Percentiles rank a stretch among this genome's conserved stretches.
Evolutionary conservation across 2,888 invertebrate genomes (phyloP).

Genomic region (Dryococelus australis): DNA sequence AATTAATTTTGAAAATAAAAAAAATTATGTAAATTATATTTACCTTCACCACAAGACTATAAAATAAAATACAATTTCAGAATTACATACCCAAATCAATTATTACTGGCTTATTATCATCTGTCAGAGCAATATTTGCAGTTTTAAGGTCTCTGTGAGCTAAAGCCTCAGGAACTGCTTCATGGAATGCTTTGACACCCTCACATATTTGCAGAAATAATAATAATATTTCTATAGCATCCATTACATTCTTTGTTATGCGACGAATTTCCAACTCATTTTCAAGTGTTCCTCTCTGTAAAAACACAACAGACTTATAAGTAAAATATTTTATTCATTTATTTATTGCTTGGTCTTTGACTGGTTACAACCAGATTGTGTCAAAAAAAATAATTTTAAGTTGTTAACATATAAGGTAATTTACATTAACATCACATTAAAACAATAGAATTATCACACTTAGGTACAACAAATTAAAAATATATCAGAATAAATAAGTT

Average conservation of each 20-base stretch:
- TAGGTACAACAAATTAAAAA: no score
- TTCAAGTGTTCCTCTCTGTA: slow-evolving; percentile 75
- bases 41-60: background rate
- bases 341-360: no score
- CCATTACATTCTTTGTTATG: slow-evolving; percentile 66
- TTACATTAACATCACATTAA: no score
- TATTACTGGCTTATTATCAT: slow-evolving; percentile 74
- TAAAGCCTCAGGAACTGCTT: slow-evolving; percentile 73
- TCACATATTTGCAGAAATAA: slow-evolving; percentile 78
- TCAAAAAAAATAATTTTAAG: no score
- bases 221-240: slow-evolving; percentile 70
- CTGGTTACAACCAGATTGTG: no score
- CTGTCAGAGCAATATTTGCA: slow-evolving; percentile 79
- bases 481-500: no score
- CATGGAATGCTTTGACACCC: slow-evolving; percentile 77
- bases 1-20: background rate
- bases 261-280: slow-evolving; percentile 71
- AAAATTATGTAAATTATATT: background rate
- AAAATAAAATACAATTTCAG: background rate
- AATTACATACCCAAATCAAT: slow-evolving; percentile 75
- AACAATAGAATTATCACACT: no score
- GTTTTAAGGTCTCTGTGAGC: slow-evolving; percentile 89
- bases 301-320: slow-evolving; percentile 40
- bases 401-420: no score
- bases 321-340: no score